phyloP scores from a whole-genome alignment of 2,888 invertebrate genomes.

The Physocephala rufipes region DNA sequence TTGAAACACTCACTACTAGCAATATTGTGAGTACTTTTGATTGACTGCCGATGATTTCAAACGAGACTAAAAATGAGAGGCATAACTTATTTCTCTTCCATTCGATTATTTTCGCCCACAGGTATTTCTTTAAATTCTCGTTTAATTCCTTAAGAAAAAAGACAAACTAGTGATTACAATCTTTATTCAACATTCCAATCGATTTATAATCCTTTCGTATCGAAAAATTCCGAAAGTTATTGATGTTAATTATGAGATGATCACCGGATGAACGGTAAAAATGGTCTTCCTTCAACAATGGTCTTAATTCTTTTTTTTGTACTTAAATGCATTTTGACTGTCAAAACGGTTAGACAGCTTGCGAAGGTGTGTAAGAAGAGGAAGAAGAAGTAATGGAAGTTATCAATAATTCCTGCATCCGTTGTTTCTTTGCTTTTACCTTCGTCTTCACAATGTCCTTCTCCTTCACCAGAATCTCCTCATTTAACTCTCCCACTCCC shows the following conservation, averaged over 20 bases:
- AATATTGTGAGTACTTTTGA: background rate
- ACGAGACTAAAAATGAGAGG: background rate
- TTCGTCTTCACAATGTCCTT: background rate
- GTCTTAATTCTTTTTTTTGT: background rate
- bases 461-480: background rate
- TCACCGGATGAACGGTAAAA: constrained; percentile 58
- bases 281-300: constrained; percentile 37
- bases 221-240: constrained; percentile 51
- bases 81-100: background rate
- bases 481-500: background rate
- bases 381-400: constrained; percentile 59
- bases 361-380: background rate
- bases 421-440: background rate
- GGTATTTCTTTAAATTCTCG: too few relatives aligned
- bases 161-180: background rate
- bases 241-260: constrained; percentile 64
- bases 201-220: background rate
- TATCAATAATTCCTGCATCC: constrained; percentile 51
- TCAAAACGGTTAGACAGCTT: constrained; percentile 48
- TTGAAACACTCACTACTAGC: too few relatives aligned
- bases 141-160: too few relatives aligned
- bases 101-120: background rate
- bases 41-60: background rate
- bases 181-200: constrained; percentile 15
- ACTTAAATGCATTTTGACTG: constrained; percentile 11